Evolutionary conservation across 1,140 invertebrate genomes (phyloP).

Genomic region (Cotesia chilonis): DNA sequence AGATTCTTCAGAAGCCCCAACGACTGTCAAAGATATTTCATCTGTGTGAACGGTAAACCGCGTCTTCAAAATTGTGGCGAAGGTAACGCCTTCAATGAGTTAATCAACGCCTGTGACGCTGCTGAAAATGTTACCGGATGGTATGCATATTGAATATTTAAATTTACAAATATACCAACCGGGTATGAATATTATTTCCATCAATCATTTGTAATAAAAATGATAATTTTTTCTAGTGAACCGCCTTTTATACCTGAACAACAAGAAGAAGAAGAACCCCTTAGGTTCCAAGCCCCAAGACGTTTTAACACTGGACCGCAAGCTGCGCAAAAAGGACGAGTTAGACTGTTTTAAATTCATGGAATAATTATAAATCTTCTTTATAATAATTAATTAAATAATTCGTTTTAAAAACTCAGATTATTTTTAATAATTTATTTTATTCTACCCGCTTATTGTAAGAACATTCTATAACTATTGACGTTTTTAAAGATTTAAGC

Average conservation of each 20-base stretch:
- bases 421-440: not conserved
- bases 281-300: not conserved
- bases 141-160: slow-evolving; percentile 48
- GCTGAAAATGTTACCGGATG: slow-evolving; percentile 81
- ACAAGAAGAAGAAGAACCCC: not conserved
- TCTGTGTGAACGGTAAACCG: slow-evolving; percentile 81
- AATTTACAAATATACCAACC: not conserved
- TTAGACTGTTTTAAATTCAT: slow-evolving; percentile 22
- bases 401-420: not conserved
- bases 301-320: slow-evolving; percentile 4
- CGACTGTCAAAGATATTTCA: slow-evolving; percentile 83
- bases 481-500: too few relatives aligned
- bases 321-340: slow-evolving; percentile 3
- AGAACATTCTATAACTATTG: too few relatives aligned
- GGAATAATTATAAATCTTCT: not conserved
- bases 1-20: slow-evolving; percentile 69
- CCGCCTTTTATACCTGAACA: slow-evolving; percentile 3
- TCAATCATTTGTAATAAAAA: not conserved
- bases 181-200: not conserved
- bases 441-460: too few relatives aligned
- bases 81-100: slow-evolving; percentile 82
- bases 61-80: slow-evolving; percentile 77
- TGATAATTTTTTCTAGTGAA: slow-evolving; percentile 8
- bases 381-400: slow-evolving; percentile 1
- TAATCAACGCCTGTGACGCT: slow-evolving; percentile 78